phyloP scores from a whole-genome alignment of 2,113 vertebrate genomes.

The Labeo rohita region DNA sequence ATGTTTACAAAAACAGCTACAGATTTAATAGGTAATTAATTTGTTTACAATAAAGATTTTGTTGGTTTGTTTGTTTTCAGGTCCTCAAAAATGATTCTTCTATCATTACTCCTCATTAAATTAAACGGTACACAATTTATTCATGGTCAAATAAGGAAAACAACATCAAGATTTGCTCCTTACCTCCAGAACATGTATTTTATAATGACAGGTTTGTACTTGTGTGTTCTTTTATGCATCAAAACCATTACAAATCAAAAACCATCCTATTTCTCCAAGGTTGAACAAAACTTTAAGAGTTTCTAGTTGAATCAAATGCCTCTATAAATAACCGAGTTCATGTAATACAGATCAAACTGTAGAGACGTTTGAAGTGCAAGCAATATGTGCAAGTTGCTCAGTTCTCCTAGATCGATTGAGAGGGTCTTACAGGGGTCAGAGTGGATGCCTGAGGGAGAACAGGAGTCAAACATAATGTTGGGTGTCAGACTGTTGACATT shows the following conservation, averaged over 20 bases:
- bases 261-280: slow-evolving; percentile 12
- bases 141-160: slow-evolving; percentile 44
- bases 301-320: slow-evolving; percentile 4
- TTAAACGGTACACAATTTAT: slow-evolving; percentile 38
- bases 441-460: slow-evolving; percentile 45
- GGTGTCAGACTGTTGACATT: slow-evolving; percentile 54
- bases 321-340: slow-evolving; percentile 27
- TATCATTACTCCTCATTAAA: slow-evolving; percentile 48
- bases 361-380: slow-evolving; percentile 27
- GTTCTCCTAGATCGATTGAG: slow-evolving; percentile 48
- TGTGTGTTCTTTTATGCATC: slow-evolving; percentile 30
- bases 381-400: slow-evolving; percentile 27
- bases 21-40: slow-evolving; percentile 18
- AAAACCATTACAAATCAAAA: slow-evolving; percentile 6
- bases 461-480: slow-evolving; percentile 44
- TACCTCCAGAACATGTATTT: neutral
- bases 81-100: neutral
- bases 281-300: slow-evolving; percentile 26
- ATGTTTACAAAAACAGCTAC: neutral
- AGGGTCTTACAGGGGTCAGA: slow-evolving; percentile 52
- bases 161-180: slow-evolving; percentile 29
- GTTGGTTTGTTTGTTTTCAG: slow-evolving; percentile 10
- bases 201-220: slow-evolving; percentile 42
- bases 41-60: slow-evolving; percentile 27
- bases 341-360: slow-evolving; percentile 40